Conservation (phyloP, 2,797 vertebrate genomes). For the Hypotaenidia philippensis region DNA sequence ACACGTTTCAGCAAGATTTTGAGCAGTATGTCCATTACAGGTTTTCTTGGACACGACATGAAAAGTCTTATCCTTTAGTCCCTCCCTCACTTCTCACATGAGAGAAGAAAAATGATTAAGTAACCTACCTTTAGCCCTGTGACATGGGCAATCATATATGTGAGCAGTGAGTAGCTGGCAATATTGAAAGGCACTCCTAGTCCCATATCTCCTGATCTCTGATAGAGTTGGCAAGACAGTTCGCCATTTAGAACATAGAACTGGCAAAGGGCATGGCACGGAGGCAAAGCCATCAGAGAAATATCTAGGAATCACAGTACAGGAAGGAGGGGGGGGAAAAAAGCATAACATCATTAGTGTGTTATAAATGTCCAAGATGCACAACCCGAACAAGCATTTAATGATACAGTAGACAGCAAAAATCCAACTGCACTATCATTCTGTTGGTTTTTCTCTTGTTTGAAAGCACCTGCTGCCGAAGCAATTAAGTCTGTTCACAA, state of each 20-base stretch:
- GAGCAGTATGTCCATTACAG: neutral
- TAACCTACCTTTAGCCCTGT: conserved; percentile 90
- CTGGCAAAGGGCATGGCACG: conserved; percentile 95
- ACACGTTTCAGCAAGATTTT: neutral
- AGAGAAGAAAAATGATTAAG: neutral
- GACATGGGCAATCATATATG: conserved; percentile 97
- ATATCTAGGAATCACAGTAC: conserved; percentile 83
- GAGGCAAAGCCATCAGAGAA: conserved; percentile 93
- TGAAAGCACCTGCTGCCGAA: neutral
- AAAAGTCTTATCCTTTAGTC: neutral
- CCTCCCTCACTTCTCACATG: neutral
- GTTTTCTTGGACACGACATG: neutral
- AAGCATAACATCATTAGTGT: neutral
- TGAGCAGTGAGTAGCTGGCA: conserved; percentile 95
- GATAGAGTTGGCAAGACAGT: conserved; percentile 96
- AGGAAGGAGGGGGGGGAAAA: neutral
- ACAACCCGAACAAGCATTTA: neutral
- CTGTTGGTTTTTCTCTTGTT: neutral
- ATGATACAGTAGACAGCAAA: neutral
- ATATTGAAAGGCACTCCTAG: conserved; percentile 98
- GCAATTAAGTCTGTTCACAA: neutral
- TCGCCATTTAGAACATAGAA: conserved; percentile 93
- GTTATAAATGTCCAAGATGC: neutral
- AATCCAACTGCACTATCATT: neutral
- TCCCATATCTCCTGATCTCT: conserved; percentile 96